A percentile compares a stretch with the other conserved stretches of the same genome.
These are phyloP conservation scores for Eumacrocentrus americanus DNA, from an alignment of 2,888 invertebrate genomes.

Conservation along the genomic window DNA sequence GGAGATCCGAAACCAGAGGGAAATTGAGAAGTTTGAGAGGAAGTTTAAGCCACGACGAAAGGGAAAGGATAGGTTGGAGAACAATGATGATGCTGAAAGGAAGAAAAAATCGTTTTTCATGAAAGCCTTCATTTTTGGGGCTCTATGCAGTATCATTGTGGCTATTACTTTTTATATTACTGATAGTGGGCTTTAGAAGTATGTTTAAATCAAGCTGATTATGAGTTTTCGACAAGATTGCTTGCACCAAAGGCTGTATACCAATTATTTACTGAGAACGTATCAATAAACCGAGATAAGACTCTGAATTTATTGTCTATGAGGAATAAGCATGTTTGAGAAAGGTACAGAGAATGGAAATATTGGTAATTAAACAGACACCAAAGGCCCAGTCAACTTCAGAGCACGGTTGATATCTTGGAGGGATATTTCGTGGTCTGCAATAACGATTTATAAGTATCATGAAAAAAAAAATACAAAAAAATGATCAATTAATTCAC, in stretches of 20 bases:
- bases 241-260: background rate
- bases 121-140: conserved; percentile 9
- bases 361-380: conserved; percentile 4
- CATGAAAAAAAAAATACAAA: background rate
- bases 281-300: background rate
- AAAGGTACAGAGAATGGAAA: conserved; percentile 15
- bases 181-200: background rate
- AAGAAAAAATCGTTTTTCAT: conserved; percentile 4
- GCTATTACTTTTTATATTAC: conserved; percentile 19
- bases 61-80: conserved; percentile 42
- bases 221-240: background rate
- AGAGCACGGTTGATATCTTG: background rate
- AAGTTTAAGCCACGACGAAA: conserved; percentile 65
- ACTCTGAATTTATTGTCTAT: background rate
- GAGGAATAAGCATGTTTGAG: conserved; percentile 6
- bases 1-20: conserved; percentile 73
- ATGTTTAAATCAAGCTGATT: background rate
- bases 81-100: conserved; percentile 10
- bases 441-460: background rate
- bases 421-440: conserved; percentile 5
- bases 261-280: background rate
- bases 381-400: background rate
- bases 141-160: conserved; percentile 17
- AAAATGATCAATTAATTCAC: conserved; percentile 3
- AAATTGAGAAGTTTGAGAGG: conserved; percentile 78